phyloP scores from a whole-genome alignment of 2,113 vertebrate species.

The Psittacula cyanocephala region DNA sequence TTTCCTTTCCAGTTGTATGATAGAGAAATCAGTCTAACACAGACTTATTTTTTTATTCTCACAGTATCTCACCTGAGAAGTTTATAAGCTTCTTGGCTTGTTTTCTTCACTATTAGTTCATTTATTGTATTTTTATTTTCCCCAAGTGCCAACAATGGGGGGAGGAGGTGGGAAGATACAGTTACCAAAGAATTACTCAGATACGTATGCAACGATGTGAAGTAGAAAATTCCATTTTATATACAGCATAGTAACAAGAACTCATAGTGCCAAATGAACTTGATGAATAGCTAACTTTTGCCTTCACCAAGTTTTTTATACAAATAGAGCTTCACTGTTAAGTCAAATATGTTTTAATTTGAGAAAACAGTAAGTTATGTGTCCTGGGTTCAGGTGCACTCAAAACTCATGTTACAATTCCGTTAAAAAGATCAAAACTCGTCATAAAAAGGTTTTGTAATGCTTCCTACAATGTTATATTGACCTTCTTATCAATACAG shows the following conservation, averaged over 20 bases:
- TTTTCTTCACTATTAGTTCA: not conserved
- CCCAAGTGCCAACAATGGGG: not conserved
- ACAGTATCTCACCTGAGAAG: not conserved
- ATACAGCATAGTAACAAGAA: not conserved
- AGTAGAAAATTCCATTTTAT: not conserved
- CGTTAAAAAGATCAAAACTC: not conserved
- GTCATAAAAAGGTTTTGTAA: not conserved
- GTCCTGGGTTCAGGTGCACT: not conserved
- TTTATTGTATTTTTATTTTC: not conserved
- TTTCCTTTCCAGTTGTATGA: not conserved
- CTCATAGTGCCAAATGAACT: not conserved
- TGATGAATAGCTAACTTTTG: not conserved
- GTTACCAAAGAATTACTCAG: not conserved
- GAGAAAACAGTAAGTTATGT: not conserved
- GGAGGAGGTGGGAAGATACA: not conserved
- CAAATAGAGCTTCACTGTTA: not conserved
- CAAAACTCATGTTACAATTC: not conserved
- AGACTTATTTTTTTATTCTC: not conserved
- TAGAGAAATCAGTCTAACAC: not conserved
- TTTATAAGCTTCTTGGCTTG: not conserved
- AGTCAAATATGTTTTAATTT: not conserved
- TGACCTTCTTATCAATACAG: not conserved
- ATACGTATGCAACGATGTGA: not conserved
- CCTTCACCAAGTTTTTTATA: not conserved
- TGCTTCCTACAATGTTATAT: not conserved